phyloP scores from a whole-genome alignment of 2,888 invertebrate species.

The Drosophila heteroneura region DNA sequence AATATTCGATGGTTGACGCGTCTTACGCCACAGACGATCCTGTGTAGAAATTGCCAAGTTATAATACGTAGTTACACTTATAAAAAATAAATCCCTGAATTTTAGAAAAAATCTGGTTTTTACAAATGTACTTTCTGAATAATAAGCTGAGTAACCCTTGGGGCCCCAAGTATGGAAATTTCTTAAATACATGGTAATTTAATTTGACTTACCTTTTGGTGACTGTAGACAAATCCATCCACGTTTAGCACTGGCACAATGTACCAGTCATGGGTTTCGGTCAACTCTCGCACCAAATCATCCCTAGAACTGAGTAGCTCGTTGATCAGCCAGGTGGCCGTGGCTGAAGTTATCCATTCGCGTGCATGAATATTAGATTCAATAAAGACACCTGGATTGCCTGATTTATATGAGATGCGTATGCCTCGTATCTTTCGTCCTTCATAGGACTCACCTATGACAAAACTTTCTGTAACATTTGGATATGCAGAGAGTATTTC shows the following conservation, averaged over 20 bases:
- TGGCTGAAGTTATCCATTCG: constrained; percentile 91
- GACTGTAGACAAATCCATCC: constrained; percentile 90
- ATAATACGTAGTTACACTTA: not conserved
- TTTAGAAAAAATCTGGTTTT: not conserved
- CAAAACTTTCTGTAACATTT: constrained; percentile 85
- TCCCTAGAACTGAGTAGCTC: constrained; percentile 88
- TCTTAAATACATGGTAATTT: not conserved
- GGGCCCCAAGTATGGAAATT: not conserved
- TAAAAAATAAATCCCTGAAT: not conserved
- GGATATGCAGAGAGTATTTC: constrained; percentile 85
- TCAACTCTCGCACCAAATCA: constrained; percentile 86
- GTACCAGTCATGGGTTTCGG: constrained; percentile 90
- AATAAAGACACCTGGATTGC: constrained; percentile 87
- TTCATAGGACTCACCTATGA: constrained; percentile 87
- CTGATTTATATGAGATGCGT: constrained; percentile 81
- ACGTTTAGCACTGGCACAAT: constrained; percentile 90
- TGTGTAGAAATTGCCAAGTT: constrained; percentile 3
- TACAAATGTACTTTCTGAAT: not conserved
- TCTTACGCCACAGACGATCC: constrained; percentile 89
- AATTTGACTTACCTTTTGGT: constrained; percentile 86
- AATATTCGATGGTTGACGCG: constrained; percentile 85
- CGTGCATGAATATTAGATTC: constrained; percentile 88
- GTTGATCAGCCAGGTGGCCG: constrained; percentile 89
- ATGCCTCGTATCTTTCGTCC: constrained; percentile 87
- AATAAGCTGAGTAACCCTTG: not conserved